Evolutionary conservation across 2,113 vertebrate species (phyloP).

Genomic region (Myrmophylax atrothorax): DNA sequence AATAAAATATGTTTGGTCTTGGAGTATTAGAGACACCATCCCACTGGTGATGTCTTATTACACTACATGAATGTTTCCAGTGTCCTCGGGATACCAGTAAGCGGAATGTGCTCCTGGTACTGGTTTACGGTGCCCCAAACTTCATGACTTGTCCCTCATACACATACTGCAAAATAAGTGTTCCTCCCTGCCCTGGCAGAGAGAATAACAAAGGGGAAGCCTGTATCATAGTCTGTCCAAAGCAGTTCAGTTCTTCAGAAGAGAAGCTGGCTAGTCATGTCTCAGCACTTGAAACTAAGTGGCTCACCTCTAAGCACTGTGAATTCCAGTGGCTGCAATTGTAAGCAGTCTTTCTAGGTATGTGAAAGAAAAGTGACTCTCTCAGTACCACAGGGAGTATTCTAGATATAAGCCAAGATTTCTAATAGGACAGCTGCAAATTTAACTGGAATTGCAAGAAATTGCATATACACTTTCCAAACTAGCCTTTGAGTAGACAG

Average conservation of each 20-base stretch:
- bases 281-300: neutral
- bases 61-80: neutral
- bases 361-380: accelerated
- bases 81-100: neutral
- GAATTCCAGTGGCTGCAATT: neutral
- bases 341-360: neutral
- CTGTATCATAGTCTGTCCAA: neutral
- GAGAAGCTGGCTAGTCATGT: neutral
- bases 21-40: neutral
- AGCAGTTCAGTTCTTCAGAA: neutral
- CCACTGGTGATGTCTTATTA: neutral
- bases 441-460: neutral
- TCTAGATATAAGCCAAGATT: neutral
- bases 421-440: neutral
- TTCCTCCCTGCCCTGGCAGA: neutral
- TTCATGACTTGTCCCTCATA: neutral
- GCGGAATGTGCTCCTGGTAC: neutral
- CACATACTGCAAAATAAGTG: neutral
- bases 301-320: accelerated
- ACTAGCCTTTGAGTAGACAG: neutral
- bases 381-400: neutral
- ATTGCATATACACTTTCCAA: neutral
- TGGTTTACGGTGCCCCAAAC: neutral
- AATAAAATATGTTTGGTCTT: neutral
- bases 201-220: neutral